Conservation (phyloP, 2,797 vertebrate genomes). For the Enteromius viviparus region DNA sequence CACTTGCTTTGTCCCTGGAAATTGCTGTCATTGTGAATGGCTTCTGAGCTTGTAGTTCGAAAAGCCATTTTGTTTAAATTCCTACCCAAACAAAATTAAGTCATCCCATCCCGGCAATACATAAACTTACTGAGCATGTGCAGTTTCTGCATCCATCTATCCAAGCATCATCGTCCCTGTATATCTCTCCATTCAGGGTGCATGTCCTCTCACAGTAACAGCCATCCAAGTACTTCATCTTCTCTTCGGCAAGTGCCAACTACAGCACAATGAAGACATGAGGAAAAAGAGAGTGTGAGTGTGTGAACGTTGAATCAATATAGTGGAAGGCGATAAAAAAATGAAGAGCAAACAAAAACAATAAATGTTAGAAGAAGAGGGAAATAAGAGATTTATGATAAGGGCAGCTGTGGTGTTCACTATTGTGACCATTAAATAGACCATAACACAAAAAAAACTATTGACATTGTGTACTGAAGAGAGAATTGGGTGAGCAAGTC, state of each 20-base stretch:
- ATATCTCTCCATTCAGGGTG: conserved; percentile 79
- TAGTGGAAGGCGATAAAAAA: background rate
- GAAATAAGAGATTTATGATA: conserved; percentile 19
- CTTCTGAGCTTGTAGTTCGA: background rate
- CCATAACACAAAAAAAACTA: background rate
- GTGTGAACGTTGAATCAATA: conserved; percentile 31
- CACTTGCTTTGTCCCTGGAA: background rate
- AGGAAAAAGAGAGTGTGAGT: conserved; percentile 20
- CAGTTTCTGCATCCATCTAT: conserved; percentile 88
- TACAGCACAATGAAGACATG: conserved; percentile 62
- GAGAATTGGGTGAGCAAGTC: too few species aligned
- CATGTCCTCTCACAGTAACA: conserved; percentile 89
- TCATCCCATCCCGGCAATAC: background rate
- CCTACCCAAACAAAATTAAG: background rate
- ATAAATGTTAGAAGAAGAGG: background rate
- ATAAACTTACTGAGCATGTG: conserved; percentile 82
- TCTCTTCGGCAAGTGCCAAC: conserved; percentile 85
- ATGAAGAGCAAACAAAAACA: conserved; percentile 11
- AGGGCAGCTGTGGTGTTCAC: conserved; percentile 3
- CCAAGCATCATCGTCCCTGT: conserved; percentile 86
- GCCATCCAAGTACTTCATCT: conserved; percentile 86
- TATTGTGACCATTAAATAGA: background rate
- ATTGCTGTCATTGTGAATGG: background rate
- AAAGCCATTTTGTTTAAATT: background rate
- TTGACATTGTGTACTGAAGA: too few species aligned